Evolutionary conservation across 2,113 vertebrate genomes (phyloP).

Genomic region (Pomatorhinus ruficollis): DNA sequence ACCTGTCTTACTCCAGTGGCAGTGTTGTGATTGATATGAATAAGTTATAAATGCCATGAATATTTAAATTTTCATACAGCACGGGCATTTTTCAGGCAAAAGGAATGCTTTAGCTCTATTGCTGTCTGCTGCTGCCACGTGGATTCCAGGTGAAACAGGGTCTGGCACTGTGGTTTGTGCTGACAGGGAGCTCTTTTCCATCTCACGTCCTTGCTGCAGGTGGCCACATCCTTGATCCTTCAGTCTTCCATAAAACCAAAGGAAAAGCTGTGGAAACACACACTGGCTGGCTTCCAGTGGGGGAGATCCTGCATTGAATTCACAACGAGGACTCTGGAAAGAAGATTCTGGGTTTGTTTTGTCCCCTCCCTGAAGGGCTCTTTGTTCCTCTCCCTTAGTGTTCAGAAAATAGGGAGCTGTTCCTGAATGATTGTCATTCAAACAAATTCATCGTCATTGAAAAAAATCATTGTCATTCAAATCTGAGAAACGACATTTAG

Average conservation of each 20-base stretch:
- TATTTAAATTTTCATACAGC: neutral
- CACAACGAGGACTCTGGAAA: neutral
- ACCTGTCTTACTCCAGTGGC: neutral
- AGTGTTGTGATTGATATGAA: neutral
- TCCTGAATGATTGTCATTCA: neutral
- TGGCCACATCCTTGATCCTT: neutral
- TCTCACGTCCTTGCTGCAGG: neutral
- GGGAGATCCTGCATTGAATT: neutral
- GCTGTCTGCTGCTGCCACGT: neutral
- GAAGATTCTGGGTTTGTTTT: neutral
- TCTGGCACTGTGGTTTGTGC: neutral
- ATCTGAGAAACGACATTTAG: neutral
- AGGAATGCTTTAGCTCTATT: neutral
- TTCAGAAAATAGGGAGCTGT: neutral
- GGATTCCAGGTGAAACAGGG: neutral
- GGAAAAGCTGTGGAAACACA: neutral
- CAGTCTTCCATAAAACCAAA: neutral
- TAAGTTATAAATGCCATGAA: neutral
- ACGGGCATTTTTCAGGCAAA: neutral
- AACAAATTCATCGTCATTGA: too few species aligned
- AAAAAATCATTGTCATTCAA: neutral
- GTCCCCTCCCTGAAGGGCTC: neutral
- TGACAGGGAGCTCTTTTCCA: neutral
- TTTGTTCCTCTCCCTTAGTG: neutral
- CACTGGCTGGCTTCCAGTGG: fast-evolving